Conservation (phyloP, 2,113 vertebrate species). For the Paradoxurus hermaphroditus region DNA sequence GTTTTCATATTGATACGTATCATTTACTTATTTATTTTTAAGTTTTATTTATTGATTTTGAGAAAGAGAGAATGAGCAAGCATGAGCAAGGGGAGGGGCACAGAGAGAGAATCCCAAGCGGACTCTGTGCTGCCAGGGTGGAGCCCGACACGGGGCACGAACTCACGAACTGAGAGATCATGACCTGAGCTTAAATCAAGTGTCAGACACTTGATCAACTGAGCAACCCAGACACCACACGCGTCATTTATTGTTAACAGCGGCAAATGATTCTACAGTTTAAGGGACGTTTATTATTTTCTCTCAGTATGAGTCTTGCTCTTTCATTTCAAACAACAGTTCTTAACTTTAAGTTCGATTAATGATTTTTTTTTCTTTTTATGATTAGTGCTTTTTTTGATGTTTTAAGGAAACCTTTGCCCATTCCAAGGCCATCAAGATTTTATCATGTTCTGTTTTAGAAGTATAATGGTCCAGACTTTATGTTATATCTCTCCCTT, state of each 20-base stretch:
- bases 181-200: too few species aligned
- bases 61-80: too few species aligned
- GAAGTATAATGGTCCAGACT: neutral
- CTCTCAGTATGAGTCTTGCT: neutral
- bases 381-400: neutral
- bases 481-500: neutral
- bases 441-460: slow-evolving; percentile 7
- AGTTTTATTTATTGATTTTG: too few species aligned
- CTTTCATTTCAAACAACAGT: neutral
- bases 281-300: neutral
- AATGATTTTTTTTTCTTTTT: neutral
- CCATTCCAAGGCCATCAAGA: neutral
- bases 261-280: neutral
- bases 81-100: too few species aligned
- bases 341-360: neutral
- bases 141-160: too few species aligned
- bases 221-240: too few species aligned
- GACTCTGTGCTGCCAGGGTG: too few species aligned
- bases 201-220: too few species aligned
- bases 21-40: neutral
- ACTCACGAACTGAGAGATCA: too few species aligned
- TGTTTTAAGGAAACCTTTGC: neutral
- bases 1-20: neutral
- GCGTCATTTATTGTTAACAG: neutral
- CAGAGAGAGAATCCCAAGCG: too few species aligned